Percentiles rank a stretch among this genome's conserved stretches.
Evolutionary conservation across 2,888 invertebrate genomes (phyloP).

Genomic region (Anarsia innoxiella): DNA sequence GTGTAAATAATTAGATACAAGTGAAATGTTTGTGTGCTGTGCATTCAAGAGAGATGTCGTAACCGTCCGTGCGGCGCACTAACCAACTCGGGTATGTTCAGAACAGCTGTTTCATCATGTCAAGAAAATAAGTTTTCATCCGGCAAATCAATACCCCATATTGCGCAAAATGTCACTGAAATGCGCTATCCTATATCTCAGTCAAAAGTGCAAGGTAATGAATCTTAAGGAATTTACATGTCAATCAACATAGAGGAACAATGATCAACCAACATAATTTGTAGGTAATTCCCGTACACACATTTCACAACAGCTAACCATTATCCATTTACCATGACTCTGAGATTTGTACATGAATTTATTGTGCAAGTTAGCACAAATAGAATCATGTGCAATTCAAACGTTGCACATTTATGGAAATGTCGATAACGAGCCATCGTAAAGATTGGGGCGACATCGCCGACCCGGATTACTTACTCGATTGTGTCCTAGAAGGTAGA

Average conservation of each 20-base stretch:
- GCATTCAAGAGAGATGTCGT: slow-evolving; percentile 19
- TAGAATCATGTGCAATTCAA: slow-evolving; percentile 22
- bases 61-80: too few species aligned
- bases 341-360: slow-evolving; percentile 17
- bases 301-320: slow-evolving; percentile 9
- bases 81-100: slow-evolving; percentile 23
- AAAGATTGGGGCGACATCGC: slow-evolving; percentile 56
- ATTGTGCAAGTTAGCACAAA: slow-evolving; percentile 17
- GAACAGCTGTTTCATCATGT: slow-evolving; percentile 71
- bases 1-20: neutral
- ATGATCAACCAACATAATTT: slow-evolving; percentile 48
- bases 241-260: slow-evolving; percentile 50
- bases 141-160: slow-evolving; percentile 68
- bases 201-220: slow-evolving; percentile 34
- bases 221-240: slow-evolving; percentile 45
- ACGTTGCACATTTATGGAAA: slow-evolving; percentile 38
- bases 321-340: slow-evolving; percentile 11
- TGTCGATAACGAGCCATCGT: slow-evolving; percentile 45
- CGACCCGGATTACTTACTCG: slow-evolving; percentile 81
- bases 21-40: slow-evolving; percentile 4
- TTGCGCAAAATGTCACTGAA: slow-evolving; percentile 71
- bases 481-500: slow-evolving; percentile 86
- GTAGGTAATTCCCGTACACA: slow-evolving; percentile 16
- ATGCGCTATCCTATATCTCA: slow-evolving; percentile 50
- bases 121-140: slow-evolving; percentile 57